phyloP scores from a whole-genome alignment of 2,113 vertebrate genomes.

The Dasyornis broadbenti region DNA sequence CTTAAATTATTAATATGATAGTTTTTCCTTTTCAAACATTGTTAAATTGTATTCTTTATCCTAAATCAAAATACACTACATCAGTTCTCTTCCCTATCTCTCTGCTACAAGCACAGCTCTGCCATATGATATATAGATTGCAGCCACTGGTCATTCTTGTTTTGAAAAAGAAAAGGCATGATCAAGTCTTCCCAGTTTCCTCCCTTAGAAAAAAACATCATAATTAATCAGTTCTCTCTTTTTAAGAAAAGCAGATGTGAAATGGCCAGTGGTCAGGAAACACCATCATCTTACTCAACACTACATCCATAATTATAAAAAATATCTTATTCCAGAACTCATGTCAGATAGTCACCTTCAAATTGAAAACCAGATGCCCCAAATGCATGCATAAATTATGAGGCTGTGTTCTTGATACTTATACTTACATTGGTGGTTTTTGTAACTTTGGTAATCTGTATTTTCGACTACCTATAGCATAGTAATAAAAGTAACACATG shows the following conservation, averaged over 20 bases:
- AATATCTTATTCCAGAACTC: not conserved
- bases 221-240: not conserved
- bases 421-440: rapidly evolving
- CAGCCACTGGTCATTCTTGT: not conserved
- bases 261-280: not conserved
- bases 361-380: not conserved
- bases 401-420: not conserved
- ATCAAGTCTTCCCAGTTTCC: not conserved
- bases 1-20: not conserved
- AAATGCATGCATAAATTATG: not conserved
- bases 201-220: not conserved
- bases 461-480: not conserved
- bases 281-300: rapidly evolving
- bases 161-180: not conserved
- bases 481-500: not conserved
- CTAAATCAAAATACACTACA: not conserved
- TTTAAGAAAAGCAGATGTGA: not conserved
- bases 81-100: not conserved
- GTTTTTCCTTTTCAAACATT: not conserved
- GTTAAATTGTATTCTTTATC: not conserved
- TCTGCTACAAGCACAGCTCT: not conserved
- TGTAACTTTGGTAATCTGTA: not conserved
- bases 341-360: not conserved
- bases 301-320: not conserved
- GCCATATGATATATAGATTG: not conserved